These are phyloP conservation scores for Calyptomena viridis DNA, from an alignment of 2,113 vertebrate species.

Conservation along the genomic window DNA sequence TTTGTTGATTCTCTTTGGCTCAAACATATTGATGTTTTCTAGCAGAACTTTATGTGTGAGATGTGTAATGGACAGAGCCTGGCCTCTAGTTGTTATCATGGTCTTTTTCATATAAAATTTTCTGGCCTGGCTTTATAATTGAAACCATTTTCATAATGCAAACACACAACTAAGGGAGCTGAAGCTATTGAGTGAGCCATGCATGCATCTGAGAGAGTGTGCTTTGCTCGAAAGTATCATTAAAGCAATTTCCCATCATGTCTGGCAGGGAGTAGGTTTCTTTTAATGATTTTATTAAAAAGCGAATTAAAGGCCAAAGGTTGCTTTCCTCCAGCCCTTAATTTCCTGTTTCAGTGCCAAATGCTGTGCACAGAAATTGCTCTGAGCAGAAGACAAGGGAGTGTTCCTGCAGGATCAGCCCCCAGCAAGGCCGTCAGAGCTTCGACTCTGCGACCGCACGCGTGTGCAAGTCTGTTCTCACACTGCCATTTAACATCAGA, in stretches of 20 bases:
- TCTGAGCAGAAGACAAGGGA: constrained; percentile 15
- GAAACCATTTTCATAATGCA: constrained; percentile 26
- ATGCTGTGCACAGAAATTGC: background rate
- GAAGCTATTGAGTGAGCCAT: background rate
- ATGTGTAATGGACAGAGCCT: background rate
- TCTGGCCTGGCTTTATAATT: constrained; percentile 28
- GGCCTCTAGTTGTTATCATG: background rate
- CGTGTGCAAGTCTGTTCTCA: background rate
- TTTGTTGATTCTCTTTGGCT: background rate
- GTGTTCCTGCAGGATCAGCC: background rate
- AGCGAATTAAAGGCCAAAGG: constrained; percentile 75
- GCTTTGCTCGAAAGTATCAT: constrained; percentile 55
- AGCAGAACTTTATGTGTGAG: background rate
- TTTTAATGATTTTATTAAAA: constrained; percentile 78
- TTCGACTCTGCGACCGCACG: rapidly evolving
- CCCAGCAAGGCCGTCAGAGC: background rate
- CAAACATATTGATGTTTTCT: background rate
- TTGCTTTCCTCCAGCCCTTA: constrained; percentile 69
- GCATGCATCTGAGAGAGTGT: background rate
- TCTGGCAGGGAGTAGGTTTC: constrained; percentile 52
- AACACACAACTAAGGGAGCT: background rate
- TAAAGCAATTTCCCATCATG: constrained; percentile 56
- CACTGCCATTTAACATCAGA: background rate
- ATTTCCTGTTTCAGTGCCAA: constrained; percentile 73
- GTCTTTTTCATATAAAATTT: background rate